Base-by-base conservation (phyloP, 2,113 vertebrate genomes). In the Ictalurus furcatus region DNA sequence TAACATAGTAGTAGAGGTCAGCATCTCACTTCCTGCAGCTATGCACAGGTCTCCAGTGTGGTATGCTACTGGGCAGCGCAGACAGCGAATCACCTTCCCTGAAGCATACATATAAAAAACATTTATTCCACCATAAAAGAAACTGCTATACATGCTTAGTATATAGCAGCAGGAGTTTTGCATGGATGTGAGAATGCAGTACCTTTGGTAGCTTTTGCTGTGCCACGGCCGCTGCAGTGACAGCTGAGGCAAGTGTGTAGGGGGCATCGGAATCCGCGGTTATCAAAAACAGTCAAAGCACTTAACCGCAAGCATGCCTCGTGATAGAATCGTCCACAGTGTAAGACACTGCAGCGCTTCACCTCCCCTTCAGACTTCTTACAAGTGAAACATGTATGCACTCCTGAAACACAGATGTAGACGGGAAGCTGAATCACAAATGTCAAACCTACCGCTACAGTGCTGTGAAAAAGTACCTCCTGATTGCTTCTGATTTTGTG, bases 241-340 rank as follows among this genome's bases (percentile, higher is more conserved):
- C 98, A 99, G 93, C 96, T 98, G 13, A 97, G 95, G 90, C 98
- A 99, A 92, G 96, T 95, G 94, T 99, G 98, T 1, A 99, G 96
- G 0, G 98, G 98, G 92, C 98, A 99, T 85, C 98, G 98, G 87
- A 99, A 97, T 63, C 98, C 98, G 69, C 97, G 97, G 94, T 96
- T 97, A 92, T 99, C 97, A 44, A 99, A 98, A 69, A 98, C 95
- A 0, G 97, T 96, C 74, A 98, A 96, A 0, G 96, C 95, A 79
- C 94, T 97, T 89, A 96, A 96, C 69, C 96, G 95, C 89, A 97
- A 96, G 54, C 98, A 99, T 0, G 96, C 96, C 85, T 99, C 98
- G 0, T 99, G 98, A 95, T 99, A 99, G 91, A 98, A 99, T 84
- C 97, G 98, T 13, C 98, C 98, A 0, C 98, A 99, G 92, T 99